These are phyloP conservation scores for Dicyrtomina minuta DNA, from an alignment of 2,888 invertebrate genomes.

Conservation along the genomic window DNA sequence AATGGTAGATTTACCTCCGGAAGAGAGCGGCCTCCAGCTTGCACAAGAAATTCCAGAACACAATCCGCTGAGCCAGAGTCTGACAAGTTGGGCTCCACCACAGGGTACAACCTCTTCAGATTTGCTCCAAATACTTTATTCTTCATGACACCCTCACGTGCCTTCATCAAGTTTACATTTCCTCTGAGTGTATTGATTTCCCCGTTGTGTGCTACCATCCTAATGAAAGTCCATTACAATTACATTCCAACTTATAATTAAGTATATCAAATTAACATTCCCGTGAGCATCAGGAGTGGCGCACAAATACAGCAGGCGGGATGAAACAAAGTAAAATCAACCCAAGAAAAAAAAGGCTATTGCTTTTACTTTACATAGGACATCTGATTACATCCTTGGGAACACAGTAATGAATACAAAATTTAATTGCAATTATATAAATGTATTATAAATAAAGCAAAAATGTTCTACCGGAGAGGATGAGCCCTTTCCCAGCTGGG, in stretches of 20 bases:
- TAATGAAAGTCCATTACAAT: constrained; percentile 14
- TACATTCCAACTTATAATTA: background rate
- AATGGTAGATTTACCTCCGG: constrained; percentile 30
- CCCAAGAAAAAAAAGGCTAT: no score
- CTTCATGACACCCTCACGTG: constrained; percentile 96
- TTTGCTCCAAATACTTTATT: constrained; percentile 79
- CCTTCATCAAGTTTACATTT: constrained; percentile 97
- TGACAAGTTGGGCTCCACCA: constrained; percentile 95
- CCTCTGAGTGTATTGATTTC: constrained; percentile 99
- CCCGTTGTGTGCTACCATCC: constrained; percentile 95
- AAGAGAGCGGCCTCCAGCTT: constrained; percentile 79
- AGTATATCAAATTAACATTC: background rate
- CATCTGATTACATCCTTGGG: no score
- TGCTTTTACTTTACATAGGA: no score
- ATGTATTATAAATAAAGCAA: no score
- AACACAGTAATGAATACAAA: no score
- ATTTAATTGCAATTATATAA: no score
- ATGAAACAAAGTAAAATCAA: no score
- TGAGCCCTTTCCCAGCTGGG: constrained; percentile 99
- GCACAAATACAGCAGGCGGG: background rate
- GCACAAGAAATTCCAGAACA: constrained; percentile 92
- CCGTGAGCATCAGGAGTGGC: background rate
- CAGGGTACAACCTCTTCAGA: constrained; percentile 87
- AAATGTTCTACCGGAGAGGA: constrained; percentile 74
- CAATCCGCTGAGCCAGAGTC: constrained; percentile 98